A percentile compares a stretch with the other conserved stretches of the same genome.
These are phyloP conservation scores for Hyposoter dolosus DNA, from an alignment of 2,888 invertebrate species.

Conservation along the genomic window DNA sequence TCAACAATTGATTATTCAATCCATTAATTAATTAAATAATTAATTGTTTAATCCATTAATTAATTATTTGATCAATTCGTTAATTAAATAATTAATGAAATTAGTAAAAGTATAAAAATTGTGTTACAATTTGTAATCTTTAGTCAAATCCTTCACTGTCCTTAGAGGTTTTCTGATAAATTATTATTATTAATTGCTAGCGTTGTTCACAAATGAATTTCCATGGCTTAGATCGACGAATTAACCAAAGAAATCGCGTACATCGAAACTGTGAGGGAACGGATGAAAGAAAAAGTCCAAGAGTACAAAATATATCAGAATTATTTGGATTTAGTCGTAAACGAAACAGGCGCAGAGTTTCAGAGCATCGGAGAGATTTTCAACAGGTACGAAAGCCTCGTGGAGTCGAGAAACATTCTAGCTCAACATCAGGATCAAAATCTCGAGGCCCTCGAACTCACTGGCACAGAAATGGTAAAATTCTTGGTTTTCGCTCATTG, in stretches of 20 bases:
- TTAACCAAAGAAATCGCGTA: slow-evolving; percentile 85
- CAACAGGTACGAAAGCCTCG: slow-evolving; percentile 88
- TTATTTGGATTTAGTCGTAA: slow-evolving; percentile 87
- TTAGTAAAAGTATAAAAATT: too few species aligned
- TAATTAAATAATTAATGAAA: too few species aligned
- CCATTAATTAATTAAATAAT: too few species aligned
- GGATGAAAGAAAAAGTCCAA: slow-evolving; percentile 87
- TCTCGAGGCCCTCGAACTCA: slow-evolving; percentile 87
- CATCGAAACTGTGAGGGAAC: slow-evolving; percentile 85
- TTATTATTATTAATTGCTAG: too few species aligned
- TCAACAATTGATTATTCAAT: too few species aligned
- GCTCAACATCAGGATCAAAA: slow-evolving; percentile 87
- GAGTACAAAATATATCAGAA: slow-evolving; percentile 88
- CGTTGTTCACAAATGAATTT: background rate
- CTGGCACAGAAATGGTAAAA: slow-evolving; percentile 86
- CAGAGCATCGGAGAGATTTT: slow-evolving; percentile 88
- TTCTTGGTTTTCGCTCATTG: background rate
- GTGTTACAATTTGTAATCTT: too few species aligned
- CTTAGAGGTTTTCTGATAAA: too few species aligned
- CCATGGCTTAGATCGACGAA: slow-evolving; percentile 83
- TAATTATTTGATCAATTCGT: too few species aligned
- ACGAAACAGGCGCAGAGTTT: slow-evolving; percentile 86
- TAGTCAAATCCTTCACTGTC: too few species aligned
- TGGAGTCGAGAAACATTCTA: slow-evolving; percentile 87
- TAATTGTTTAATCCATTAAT: too few species aligned